These are phyloP conservation scores for Panthera uncia DNA, from an alignment of 2,113 vertebrate genomes.

Conservation along the genomic window DNA sequence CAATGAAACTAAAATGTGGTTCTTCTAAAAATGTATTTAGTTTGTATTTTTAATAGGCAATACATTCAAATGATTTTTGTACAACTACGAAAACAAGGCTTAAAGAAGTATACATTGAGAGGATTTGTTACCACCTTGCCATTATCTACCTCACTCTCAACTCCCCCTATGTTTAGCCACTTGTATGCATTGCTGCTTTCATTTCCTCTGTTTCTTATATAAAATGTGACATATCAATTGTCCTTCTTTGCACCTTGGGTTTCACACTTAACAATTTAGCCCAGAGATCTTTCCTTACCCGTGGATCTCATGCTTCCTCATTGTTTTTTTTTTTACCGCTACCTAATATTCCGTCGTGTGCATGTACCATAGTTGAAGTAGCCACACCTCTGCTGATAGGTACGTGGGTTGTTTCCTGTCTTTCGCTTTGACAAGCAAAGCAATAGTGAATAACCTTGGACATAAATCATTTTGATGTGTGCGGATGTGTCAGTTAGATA, in stretches of 20 bases:
- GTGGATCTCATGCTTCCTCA: background rate
- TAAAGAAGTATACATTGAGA: background rate
- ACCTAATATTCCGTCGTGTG: slow-evolving; percentile 50
- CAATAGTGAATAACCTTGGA: slow-evolving; percentile 5
- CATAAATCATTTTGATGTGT: slow-evolving; percentile 52
- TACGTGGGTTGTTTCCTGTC: background rate
- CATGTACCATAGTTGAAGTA: background rate
- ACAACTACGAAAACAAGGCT: background rate
- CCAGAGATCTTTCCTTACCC: background rate
- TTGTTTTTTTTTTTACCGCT: background rate
- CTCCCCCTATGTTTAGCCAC: background rate
- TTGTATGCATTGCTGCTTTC: background rate
- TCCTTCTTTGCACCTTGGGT: background rate
- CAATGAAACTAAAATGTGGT: background rate
- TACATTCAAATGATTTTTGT: background rate
- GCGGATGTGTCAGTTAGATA: slow-evolving; percentile 19
- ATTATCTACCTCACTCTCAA: fast-evolving
- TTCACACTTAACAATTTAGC: background rate
- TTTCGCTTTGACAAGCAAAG: slow-evolving; percentile 37
- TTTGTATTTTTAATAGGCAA: background rate
- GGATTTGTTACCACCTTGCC: background rate
- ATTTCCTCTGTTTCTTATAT: background rate
- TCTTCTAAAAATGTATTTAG: background rate
- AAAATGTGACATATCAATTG: background rate
- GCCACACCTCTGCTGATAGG: background rate